Percentiles rank a stretch among this genome's conserved stretches.
Evolutionary conservation across 2,113 vertebrate species (phyloP).

Genomic region (Misgurnus mizolepis): DNA sequence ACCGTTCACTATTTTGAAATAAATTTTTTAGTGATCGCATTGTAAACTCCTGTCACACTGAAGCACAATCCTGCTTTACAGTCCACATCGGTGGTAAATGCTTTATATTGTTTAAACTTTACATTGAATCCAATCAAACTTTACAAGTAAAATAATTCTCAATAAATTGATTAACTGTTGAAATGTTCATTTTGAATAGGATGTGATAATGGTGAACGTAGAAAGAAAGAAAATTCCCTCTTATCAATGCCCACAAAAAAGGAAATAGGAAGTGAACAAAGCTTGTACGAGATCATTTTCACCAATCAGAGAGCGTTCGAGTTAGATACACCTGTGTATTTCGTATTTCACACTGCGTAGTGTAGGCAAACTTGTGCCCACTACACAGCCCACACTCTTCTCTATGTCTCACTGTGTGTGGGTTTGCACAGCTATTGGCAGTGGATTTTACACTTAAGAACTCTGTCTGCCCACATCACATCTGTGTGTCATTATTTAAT

Average conservation of each 20-base stretch:
- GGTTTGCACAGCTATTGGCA: constrained; percentile 34
- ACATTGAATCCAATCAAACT: constrained; percentile 9
- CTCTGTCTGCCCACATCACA: constrained; percentile 35
- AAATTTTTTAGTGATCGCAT: too few species aligned
- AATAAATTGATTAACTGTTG: constrained; percentile 32
- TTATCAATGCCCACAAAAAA: background rate
- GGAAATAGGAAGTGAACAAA: background rate
- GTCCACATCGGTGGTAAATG: background rate
- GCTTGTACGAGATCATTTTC: constrained; percentile 10
- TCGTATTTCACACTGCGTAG: background rate
- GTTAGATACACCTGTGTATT: constrained; percentile 24
- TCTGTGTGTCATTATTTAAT: constrained; percentile 23
- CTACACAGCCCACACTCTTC: constrained; percentile 1
- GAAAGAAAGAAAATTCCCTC: constrained; percentile 18
- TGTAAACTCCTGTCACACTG: background rate
- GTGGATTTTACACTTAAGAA: constrained; percentile 26
- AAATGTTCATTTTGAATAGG: background rate
- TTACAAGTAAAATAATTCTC: constrained; percentile 36
- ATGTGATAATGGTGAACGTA: constrained; percentile 11
- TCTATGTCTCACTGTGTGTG: constrained; percentile 39
- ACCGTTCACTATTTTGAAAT: too few species aligned
- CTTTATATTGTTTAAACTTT: constrained; percentile 16
- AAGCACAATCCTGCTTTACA: background rate
- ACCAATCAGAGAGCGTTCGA: constrained; percentile 21
- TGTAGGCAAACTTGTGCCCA: constrained; percentile 43